These are phyloP conservation scores for Leucophora obtusa DNA, from an alignment of 2,888 invertebrate species.

Conservation along the genomic window DNA sequence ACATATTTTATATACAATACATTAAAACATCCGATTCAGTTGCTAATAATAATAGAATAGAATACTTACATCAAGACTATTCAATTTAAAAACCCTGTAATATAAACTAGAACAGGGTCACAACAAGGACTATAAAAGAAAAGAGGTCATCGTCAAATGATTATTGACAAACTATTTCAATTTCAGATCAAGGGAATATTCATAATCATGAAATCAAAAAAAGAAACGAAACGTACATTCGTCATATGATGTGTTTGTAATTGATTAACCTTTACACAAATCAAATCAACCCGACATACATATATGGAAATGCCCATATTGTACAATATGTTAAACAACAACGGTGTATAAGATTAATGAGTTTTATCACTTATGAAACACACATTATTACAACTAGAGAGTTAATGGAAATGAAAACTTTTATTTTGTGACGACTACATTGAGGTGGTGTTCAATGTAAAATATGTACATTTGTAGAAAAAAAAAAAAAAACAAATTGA, in stretches of 20 bases:
- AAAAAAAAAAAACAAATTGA: background rate
- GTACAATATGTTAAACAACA: background rate
- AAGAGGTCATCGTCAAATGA: conserved; percentile 55
- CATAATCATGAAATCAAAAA: conserved; percentile 57
- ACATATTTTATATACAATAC: background rate
- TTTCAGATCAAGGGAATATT: conserved; percentile 61
- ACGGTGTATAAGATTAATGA: conserved; percentile 53
- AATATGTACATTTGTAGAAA: no score
- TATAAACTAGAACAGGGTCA: conserved; percentile 57
- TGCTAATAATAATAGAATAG: background rate
- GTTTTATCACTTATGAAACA: conserved; percentile 58
- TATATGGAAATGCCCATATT: conserved; percentile 62
- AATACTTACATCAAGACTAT: conserved; percentile 36
- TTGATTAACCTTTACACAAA: conserved; percentile 54
- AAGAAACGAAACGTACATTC: conserved; percentile 6
- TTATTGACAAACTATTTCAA: conserved; percentile 46
- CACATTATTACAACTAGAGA: background rate
- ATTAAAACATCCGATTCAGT: background rate
- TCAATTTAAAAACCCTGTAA: conserved; percentile 41
- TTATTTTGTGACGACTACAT: background rate
- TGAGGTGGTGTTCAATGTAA: background rate
- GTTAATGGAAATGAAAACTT: background rate
- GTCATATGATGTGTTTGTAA: conserved; percentile 15
- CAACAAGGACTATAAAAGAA: conserved; percentile 47
- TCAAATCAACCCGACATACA: conserved; percentile 33